Evolutionary conservation across 2,113 vertebrate species (phyloP).

Genomic region (Spea bombifrons): DNA sequence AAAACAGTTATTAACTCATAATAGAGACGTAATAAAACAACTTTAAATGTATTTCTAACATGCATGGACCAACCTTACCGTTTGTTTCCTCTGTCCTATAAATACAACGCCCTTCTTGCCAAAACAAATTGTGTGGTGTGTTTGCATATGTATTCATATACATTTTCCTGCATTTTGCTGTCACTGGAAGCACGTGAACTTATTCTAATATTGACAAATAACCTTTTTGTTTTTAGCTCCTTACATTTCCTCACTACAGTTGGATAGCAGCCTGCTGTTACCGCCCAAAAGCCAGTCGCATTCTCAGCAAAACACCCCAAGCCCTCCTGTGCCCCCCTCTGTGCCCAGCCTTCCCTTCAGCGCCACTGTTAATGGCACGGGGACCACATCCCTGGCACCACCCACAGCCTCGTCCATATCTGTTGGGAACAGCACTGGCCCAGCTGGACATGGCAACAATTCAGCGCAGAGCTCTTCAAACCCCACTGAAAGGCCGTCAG

Average conservation of each 20-base stretch:
- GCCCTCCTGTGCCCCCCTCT: conserved; percentile 48
- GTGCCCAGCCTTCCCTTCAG: conserved; percentile 61
- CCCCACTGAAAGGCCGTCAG: conserved; percentile 65
- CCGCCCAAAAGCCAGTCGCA: conserved; percentile 79
- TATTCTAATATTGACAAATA: background rate
- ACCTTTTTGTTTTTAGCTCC: conserved; percentile 69
- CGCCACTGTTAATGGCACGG: conserved; percentile 60
- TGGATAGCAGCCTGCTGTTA: conserved; percentile 85
- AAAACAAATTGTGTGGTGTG: background rate
- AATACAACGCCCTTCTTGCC: no score
- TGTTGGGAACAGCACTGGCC: conserved; percentile 56
- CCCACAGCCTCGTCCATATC: conserved; percentile 66
- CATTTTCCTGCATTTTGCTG: no score
- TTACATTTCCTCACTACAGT: conserved; percentile 81
- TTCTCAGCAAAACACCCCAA: conserved; percentile 52
- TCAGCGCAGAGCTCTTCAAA: conserved; percentile 60
- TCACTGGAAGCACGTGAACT: no score
- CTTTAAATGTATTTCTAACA: no score
- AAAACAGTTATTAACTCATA: no score
- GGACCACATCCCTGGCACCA: conserved; percentile 58
- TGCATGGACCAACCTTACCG: no score
- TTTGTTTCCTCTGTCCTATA: no score
- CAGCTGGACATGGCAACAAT: conserved; percentile 61
- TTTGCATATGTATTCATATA: background rate
- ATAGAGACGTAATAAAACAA: no score